Base-by-base conservation (phyloP, 2,888 invertebrate genomes). In the Dasypolia templi region DNA sequence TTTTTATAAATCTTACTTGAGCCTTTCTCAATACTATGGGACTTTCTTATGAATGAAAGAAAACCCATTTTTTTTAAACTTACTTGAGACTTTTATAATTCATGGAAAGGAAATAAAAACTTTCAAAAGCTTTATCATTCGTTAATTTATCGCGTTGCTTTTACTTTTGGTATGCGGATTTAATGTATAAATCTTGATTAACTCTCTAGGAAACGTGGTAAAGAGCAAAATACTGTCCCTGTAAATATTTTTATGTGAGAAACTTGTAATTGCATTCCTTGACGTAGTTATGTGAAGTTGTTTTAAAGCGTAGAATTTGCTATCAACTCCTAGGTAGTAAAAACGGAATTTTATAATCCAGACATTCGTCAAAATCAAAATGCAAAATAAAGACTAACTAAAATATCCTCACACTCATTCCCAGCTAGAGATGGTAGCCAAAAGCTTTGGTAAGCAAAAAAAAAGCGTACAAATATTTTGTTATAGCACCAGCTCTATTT, bases 381-480 rank as follows among this genome's bases (percentile, higher is more conserved):
- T 56, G 17, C 49, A 62, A 26, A 32, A 29, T 3, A 61, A 6
- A 22, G 14, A 26, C 64, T 32, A 65, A 69, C 59, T 42, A 55
- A 62, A 55, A 75, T 39, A 56, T 61, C 61, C 49, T 62, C 49
- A 3, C 55, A 66, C 44, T 22, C 66, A 62, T 75, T 49, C n/a
- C 19, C 17, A 81, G 61, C 65, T 51, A 75, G 44, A 66, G 14
- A 39, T 12, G 6, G 29, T 56, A 75, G 77, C 77, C 77, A 78
- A 78, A 81, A 81, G 51, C 75, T 39, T 56, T 62, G 32, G 61
- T 81, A 62, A 66, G 81, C 77, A 55, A 61, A 81, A 78, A 80
- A 74, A 55, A 74, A 75, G 5, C 26, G 14, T 12, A 75, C 44
- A 75, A 75, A 81, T 56, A 68, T 81, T 76, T 63, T 46, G 53